phyloP scores from a whole-genome alignment of 2,797 vertebrate genomes.

The Danio tinwini region DNA sequence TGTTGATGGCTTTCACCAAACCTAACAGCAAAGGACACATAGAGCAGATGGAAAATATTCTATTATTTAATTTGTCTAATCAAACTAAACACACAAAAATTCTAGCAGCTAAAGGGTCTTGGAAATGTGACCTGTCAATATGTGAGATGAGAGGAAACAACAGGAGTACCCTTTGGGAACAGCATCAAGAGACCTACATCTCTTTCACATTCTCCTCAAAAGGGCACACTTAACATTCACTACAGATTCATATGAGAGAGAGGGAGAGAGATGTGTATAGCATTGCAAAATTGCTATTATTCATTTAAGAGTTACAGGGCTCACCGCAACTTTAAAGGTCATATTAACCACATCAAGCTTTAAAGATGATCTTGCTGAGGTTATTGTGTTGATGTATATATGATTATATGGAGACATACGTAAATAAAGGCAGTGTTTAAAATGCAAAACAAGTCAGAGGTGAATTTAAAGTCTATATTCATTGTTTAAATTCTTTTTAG shows the following conservation, averaged over 20 bases:
- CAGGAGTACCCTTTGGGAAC: neutral
- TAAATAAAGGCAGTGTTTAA: neutral
- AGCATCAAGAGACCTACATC: neutral
- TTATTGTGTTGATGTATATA: neutral
- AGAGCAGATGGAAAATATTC: neutral
- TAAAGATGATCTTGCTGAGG: slow-evolving; percentile 8
- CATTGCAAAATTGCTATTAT: neutral
- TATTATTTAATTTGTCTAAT: neutral
- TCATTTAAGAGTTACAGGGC: neutral
- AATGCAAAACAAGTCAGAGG: neutral
- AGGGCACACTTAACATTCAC: slow-evolving; percentile 5
- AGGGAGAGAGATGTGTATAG: neutral
- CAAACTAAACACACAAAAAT: neutral
- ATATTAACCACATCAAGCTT: slow-evolving; percentile 5
- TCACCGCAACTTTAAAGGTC: neutral
- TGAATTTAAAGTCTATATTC: neutral
- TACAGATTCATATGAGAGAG: neutral
- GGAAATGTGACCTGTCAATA: neutral
- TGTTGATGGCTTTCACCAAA: slow-evolving; percentile 94
- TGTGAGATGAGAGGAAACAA: slow-evolving; percentile 16
- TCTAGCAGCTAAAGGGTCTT: neutral
- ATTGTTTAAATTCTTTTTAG: neutral
- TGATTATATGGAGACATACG: neutral
- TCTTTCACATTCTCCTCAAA: neutral
- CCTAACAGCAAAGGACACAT: slow-evolving; percentile 67